Percentiles rank a stretch among this genome's conserved stretches.
Evolutionary conservation across 2,113 vertebrate species (phyloP).

Genomic region (Motacilla tschutschensis): DNA sequence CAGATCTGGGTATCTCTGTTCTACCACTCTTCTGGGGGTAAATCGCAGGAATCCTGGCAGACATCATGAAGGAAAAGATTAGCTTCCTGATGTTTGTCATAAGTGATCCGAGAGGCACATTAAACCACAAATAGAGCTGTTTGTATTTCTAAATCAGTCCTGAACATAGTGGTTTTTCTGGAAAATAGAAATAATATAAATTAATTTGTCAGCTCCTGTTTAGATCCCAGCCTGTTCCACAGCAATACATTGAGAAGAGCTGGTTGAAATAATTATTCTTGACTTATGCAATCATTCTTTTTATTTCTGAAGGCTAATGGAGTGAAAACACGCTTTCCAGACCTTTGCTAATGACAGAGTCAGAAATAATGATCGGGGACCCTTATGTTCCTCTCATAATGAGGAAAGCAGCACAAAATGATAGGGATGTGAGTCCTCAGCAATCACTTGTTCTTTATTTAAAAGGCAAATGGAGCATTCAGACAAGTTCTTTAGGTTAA

Average conservation of each 20-base stretch:
- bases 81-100: background rate
- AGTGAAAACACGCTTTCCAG: slow-evolving; percentile 66
- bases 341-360: slow-evolving; percentile 65
- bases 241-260: slow-evolving; percentile 54
- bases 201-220: slow-evolving; percentile 70
- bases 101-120: background rate
- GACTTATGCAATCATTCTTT: slow-evolving; percentile 73
- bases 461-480: slow-evolving; percentile 60
- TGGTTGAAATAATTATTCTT: slow-evolving; percentile 78
- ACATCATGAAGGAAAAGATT: background rate
- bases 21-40: background rate
- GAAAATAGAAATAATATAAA: slow-evolving; percentile 74
- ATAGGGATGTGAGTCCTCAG: slow-evolving; percentile 38
- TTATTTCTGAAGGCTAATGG: slow-evolving; percentile 77
- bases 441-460: slow-evolving; percentile 55
- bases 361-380: slow-evolving; percentile 41
- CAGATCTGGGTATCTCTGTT: background rate
- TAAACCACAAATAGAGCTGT: slow-evolving; percentile 31
- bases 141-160: slow-evolving; percentile 37
- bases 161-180: slow-evolving; percentile 35
- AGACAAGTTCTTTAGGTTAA: slow-evolving; percentile 52
- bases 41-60: background rate
- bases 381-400: slow-evolving; percentile 54
- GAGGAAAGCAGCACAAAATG: slow-evolving; percentile 63
- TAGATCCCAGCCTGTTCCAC: slow-evolving; percentile 20